Percentiles rank a stretch among this genome's conserved stretches.
Conservation (phyloP, 2,113 vertebrate genomes). For the Tylochromis polylepis region DNA sequence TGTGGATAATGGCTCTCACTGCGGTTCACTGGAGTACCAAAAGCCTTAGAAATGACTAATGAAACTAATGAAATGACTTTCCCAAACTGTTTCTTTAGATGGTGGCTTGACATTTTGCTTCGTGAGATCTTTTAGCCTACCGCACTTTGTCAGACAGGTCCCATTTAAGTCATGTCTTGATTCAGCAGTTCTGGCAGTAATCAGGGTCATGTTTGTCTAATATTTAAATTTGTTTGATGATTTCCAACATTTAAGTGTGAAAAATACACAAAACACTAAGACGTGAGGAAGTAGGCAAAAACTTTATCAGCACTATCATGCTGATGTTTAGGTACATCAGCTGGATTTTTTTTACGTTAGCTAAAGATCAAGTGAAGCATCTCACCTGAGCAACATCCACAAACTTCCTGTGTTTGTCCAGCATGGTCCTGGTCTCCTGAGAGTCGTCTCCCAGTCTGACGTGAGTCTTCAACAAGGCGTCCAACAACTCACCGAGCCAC, state of each 20-base stretch:
- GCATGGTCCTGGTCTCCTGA: constrained; percentile 90
- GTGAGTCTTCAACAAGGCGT: constrained; percentile 94
- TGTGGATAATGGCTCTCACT: neutral
- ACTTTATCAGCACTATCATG: neutral
- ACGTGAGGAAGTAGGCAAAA: neutral
- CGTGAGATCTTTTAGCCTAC: neutral
- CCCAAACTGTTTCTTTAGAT: neutral
- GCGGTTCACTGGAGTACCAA: neutral
- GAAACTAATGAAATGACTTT: no score
- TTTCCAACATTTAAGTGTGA: neutral
- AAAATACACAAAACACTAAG: neutral
- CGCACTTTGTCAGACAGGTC: no score
- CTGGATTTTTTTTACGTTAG: neutral
- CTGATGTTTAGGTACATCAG: neutral
- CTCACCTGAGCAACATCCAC: constrained; percentile 94
- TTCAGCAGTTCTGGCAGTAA: neutral
- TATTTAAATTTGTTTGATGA: neutral
- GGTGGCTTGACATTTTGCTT: neutral
- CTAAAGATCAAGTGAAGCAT: neutral
- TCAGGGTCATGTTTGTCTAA: neutral
- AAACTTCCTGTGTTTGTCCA: constrained; percentile 98
- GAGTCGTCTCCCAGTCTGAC: constrained; percentile 88
- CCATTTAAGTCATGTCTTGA: neutral
- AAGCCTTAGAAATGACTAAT: neutral
- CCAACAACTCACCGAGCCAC: constrained; percentile 92